Evolutionary conservation across 2,797 vertebrate species (phyloP), one percentile per base, ranked within the genome.

Genomic region (Spinibarbus caldwelli): DNA sequence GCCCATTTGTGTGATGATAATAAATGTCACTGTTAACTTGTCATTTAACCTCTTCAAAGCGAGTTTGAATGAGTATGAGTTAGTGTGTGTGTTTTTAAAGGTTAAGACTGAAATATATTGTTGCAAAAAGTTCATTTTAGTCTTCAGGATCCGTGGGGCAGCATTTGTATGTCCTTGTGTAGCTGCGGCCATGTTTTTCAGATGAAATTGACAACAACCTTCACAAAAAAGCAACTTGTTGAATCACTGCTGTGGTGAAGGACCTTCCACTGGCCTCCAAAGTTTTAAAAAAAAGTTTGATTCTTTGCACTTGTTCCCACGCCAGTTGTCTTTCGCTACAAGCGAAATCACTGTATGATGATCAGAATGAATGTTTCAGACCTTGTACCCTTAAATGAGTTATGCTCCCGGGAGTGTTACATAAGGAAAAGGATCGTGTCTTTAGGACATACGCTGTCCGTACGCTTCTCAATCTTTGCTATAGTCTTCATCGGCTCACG

Each of bases 331-430:
- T n/a, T 31, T 64, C 17, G 11, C 75, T 68, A 21, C 17, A 23
- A 68, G 59, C 2, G 0, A 78, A 49, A 70, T 78, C 62, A 54
- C 10, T 31, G 64, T 23, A 29, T n/a, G 10, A 10, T 26, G 36
- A 84, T 70, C 75, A 84, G 31, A 84, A 84, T 52, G 19, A 78
- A 84, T 84, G 49, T 57, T 86, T 89, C 70, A 88, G 90, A 85
- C 83, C 93, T 93, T 93, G 72, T 80, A 70, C 66, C 77, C 85
- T 89, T 90, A 91, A 88, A 86, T 88, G 57, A 62, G 89, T 85
- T 84, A 84, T 78, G 75, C 49, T 70, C 8, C 83, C 21, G 7
- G 57, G 36, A 34, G 49, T 9, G 36, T 78, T 84, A 57, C 64
- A 6, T 78, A 84, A 84, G 73, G 36, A 52, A 54, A 68, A 17